Evolutionary conservation across 2,888 invertebrate genomes (phyloP), one percentile per base, ranked within the genome.

Genomic region (Molorchus minor): DNA sequence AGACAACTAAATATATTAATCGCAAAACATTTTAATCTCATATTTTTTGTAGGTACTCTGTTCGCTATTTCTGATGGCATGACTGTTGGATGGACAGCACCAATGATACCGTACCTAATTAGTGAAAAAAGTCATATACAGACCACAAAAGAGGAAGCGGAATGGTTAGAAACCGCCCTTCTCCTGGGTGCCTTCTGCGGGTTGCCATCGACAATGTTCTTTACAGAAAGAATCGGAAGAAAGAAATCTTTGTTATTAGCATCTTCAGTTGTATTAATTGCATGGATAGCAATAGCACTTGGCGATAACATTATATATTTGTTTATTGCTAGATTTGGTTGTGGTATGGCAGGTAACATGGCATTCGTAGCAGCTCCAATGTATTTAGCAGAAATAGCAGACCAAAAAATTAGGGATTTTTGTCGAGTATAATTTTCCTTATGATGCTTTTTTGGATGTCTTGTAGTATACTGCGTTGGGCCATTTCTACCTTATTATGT

Each of bases 1-100:
- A n/a, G n/a, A n/a, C n/a, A n/a, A n/a, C n/a, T n/a, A n/a, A n/a
- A n/a, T n/a, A n/a, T n/a, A n/a, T n/a, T n/a, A n/a, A n/a, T n/a
- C n/a, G n/a, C n/a, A n/a, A n/a, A n/a, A n/a, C n/a, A n/a, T n/a
- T n/a, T n/a, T n/a, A n/a, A n/a, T n/a, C n/a, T n/a, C 12, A 41
- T 40, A 30, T 45, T 36, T 3, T 61, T 76, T n/a, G n/a, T n/a
- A 80, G 80, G 76, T 62, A 80, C 79, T 5, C 57, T 80, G 12
- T 77, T 77, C 47, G 79, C 78, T 10, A 75, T 80, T 41, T 78
- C 79, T n/a, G 80, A 80, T 74, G 80, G 80, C 30, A 80, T 80
- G 76, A 77, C 79, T 59, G 79, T 79, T 47, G 80, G 78, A 3
- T 80, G 80, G 80, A 77, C 79, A 15, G 77, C 79, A 2, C 80